Evolutionary conservation across 2,888 invertebrate species (phyloP).

Genomic region (Smittia sp.): DNA sequence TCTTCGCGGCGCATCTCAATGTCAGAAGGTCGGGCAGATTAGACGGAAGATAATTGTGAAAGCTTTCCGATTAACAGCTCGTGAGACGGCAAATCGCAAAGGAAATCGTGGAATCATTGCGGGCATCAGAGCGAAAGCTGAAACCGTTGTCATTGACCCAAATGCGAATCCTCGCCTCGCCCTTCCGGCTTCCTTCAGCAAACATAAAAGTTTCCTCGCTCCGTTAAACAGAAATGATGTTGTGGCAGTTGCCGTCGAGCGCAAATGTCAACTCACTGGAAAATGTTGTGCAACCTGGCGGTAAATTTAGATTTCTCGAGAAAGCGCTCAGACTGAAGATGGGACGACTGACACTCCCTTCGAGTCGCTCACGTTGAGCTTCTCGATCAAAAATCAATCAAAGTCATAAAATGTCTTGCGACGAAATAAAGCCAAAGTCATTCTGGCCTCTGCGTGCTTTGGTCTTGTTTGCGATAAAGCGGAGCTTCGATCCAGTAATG

Average conservation of each 20-base stretch:
- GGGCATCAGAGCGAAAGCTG: background rate
- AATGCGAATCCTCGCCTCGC: conserved; percentile 9
- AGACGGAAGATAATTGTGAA: background rate
- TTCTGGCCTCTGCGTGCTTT: background rate
- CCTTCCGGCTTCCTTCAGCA: conserved; percentile 7
- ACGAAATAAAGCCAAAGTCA: background rate
- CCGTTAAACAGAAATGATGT: background rate
- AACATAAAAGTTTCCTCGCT: conserved; percentile 2
- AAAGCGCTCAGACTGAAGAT: conserved; percentile 13
- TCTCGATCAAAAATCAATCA: background rate
- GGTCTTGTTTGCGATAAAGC: conserved; percentile 14
- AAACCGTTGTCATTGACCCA: background rate
- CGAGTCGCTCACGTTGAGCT: background rate
- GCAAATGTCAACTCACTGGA: background rate
- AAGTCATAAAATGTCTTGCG: background rate
- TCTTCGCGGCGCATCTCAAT: background rate
- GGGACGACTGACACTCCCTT: conserved; percentile 8
- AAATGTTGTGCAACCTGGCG: too few species aligned
- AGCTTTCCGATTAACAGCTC: background rate
- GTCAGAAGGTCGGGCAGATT: background rate
- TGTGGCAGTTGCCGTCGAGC: background rate
- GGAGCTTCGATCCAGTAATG: background rate
- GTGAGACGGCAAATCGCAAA: background rate
- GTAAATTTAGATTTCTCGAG: background rate
- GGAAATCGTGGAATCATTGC: background rate